Percentiles rank a stretch among this genome's conserved stretches.
Evolutionary conservation across 1,140 invertebrate species (phyloP).

Genomic region (Latrodectus geometricus): DNA sequence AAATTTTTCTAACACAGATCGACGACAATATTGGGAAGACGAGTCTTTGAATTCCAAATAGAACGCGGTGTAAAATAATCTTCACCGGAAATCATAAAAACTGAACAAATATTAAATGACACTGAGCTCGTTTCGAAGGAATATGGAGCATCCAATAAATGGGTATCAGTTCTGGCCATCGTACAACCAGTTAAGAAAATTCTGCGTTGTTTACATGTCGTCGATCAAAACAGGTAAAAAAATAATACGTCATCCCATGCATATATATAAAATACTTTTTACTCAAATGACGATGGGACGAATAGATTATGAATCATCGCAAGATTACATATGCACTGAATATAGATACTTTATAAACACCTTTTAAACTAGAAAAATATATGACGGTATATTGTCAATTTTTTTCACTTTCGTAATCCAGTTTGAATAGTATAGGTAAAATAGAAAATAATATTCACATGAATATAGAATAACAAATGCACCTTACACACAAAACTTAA

Average conservation of each 20-base stretch:
- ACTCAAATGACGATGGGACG: too few species aligned
- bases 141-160: constrained; percentile 18
- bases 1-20: background rate
- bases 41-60: constrained; percentile 22
- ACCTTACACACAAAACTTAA: too few species aligned
- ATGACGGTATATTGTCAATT: too few species aligned
- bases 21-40: background rate
- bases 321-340: too few species aligned
- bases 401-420: too few species aligned
- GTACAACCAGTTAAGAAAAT: background rate
- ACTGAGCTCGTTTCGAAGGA: constrained; percentile 30
- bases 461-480: too few species aligned
- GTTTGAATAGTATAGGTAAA: too few species aligned
- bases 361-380: too few species aligned
- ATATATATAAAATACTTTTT: too few species aligned
- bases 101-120: constrained; percentile 37
- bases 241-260: background rate
- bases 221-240: background rate
- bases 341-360: too few species aligned
- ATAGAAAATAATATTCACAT: too few species aligned
- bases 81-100: constrained; percentile 55
- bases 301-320: too few species aligned
- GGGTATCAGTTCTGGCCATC: constrained; percentile 22
- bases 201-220: background rate
- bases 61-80: constrained; percentile 45